Base-by-base conservation (phyloP, 2,888 invertebrate genomes). In the Sipha maydis region DNA sequence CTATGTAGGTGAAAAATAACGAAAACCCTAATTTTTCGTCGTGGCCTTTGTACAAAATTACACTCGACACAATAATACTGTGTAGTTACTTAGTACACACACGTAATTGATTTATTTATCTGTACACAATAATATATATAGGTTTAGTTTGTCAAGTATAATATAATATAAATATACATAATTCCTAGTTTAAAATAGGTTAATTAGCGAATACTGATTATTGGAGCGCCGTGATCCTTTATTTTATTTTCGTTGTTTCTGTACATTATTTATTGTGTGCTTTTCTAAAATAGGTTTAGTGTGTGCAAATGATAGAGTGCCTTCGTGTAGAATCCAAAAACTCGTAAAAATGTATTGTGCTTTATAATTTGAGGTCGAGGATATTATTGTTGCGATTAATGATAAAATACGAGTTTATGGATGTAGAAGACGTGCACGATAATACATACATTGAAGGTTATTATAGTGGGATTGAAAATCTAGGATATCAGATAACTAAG, bases 381-480 rank as follows among this genome's bases (percentile, higher is more conserved):
- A 48, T 14, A 48, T 48, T 14, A 48, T 3, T 28, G 28, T 0
- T n/a, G 14, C n/a, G 9, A 38, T 25, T 8, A 17, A 61, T 76
- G 48, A 48, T 48, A 28, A 28, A 34, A 25, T 85, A 88, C 88
- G 88, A 88, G 67, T 88, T 88, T 88, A n/a, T n/a, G 75, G 82
- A 88, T 67, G n/a, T 34, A 75, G 75, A 75, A 88, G 75, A 82
- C 88, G 88, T 88, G 88, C 80, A 48, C 80, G 75, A 80, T 75
- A 80, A 34, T 54, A 85, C 31, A 31, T 67, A 85, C 67, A 31
- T 67, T 56, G 79, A 82, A 88, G 82, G 82, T 82, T 41, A 56
- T 21, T 48, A 48, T 48, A 11, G 48, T 67, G 34, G 11, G 48
- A 41, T 41, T 79, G 19, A 80, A 75, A 38, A 19, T 31, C 48